Evolutionary conservation across 2,113 vertebrate species (phyloP).

Genomic region (Rhodinocichla rosea): DNA sequence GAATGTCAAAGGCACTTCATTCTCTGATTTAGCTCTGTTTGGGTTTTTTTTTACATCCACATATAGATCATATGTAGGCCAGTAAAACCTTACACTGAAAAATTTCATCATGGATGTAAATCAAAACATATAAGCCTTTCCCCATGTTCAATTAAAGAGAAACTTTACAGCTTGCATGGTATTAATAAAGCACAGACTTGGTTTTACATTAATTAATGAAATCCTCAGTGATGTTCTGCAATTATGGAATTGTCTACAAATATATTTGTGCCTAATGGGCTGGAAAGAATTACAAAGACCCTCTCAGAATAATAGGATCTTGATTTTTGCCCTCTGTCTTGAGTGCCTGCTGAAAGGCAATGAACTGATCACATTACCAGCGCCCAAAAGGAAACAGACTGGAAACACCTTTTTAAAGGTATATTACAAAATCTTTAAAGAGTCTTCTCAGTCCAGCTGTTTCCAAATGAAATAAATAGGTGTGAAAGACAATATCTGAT

Average conservation of each 20-base stretch:
- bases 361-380: background rate
- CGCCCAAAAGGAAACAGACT: background rate
- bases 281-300: background rate
- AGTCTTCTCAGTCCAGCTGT: background rate
- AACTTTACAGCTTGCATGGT: background rate
- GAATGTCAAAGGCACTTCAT: background rate
- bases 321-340: background rate
- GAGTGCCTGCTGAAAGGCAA: background rate
- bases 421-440: background rate
- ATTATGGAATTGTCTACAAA: background rate
- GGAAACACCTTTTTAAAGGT: background rate
- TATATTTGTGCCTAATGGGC: background rate
- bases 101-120: background rate
- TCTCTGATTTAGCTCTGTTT: background rate
- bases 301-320: background rate
- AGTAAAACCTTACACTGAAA: background rate
- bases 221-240: background rate
- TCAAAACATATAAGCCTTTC: background rate
- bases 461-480: background rate
- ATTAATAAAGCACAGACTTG: background rate
- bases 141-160: background rate
- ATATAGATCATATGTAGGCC: background rate
- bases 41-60: background rate
- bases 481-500: background rate
- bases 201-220: background rate